Percentiles rank a stretch among this genome's conserved stretches.
Evolutionary conservation across 2,113 vertebrate genomes (phyloP).

Genomic region (Glaucomys volans): DNA sequence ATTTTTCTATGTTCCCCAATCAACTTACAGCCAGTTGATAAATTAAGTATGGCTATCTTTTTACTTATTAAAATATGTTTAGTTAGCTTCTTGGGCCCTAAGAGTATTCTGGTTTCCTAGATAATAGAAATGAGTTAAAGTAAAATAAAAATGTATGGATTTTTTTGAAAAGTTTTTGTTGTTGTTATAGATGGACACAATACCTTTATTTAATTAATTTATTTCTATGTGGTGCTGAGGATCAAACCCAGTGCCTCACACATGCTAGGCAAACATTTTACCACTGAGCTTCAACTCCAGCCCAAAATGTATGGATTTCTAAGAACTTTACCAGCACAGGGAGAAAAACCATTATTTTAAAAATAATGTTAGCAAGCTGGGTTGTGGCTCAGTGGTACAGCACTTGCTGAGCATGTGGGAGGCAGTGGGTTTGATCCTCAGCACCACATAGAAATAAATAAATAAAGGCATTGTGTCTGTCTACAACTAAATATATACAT

Average conservation of each 20-base stretch:
- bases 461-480: too few species aligned
- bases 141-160: slow-evolving; percentile 36
- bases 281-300: too few species aligned
- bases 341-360: neutral
- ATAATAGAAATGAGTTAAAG: slow-evolving; percentile 14
- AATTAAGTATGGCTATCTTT: slow-evolving; percentile 2
- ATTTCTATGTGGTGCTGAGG: too few species aligned
- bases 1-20: neutral
- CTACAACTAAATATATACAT: too few species aligned
- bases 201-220: too few species aligned
- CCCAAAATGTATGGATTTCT: neutral
- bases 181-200: too few species aligned
- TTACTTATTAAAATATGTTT: slow-evolving; percentile 38
- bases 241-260: too few species aligned
- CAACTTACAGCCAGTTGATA: slow-evolving; percentile 20
- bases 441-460: too few species aligned
- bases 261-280: too few species aligned
- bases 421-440: too few species aligned
- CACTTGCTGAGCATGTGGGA: too few species aligned
- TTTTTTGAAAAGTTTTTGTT: slow-evolving; percentile 37
- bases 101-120: neutral
- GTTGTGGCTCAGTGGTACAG: too few species aligned
- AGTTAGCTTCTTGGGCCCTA: neutral
- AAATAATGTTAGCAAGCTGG: slow-evolving; percentile 10
- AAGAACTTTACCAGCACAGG: neutral